Base-by-base conservation (phyloP, 2,888 invertebrate species). In the Plusia festucae region DNA sequence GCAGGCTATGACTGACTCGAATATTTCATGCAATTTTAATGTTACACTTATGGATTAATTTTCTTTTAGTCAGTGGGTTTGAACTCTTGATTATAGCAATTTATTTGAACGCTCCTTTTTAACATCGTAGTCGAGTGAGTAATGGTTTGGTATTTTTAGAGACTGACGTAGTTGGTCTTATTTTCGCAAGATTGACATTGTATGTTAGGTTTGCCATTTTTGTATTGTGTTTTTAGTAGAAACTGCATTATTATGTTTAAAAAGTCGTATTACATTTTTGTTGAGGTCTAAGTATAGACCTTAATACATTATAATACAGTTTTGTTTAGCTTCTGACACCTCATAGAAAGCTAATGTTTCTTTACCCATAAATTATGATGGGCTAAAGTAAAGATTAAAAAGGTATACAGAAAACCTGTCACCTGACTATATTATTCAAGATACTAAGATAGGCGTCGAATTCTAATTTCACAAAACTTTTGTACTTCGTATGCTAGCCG, bases 131-230 rank as follows among this genome's bases (percentile, higher is more conserved):
- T 73, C 59, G 73, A 15, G 16, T 61, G 61, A 58, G 58, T 51
- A 51, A 32, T 60, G 16, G 54, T 56, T 62, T 77, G 40, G 20
- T 77, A 60, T 61, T 77, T 65, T 16, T 77, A 53, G 52, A 73
- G 61, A 62, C 59, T 46, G 56, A 34, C 40, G 24, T 60, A 57
- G 46, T 22, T 34, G 40, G 44, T 76, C 30, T 52, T 66, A 16
- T 57, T 63, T 24, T 69, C 13, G 9, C 20, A 13, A 57, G 51
- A 8, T 57, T 54, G 22, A 34, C 69, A 69, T 62, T 59, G 32
- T 70, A 55, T 55, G 40, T 70, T 63, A 44, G 55, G 18, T 63
- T 70, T 22, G 30, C 16, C 20, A 15, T 24, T 68, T 75, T 60
- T 63, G 15, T 63, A 70, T 20, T 30, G 46, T 58, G 61, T 75